phyloP scores from a whole-genome alignment of 37 sponge, comb jelly and placozoan genomes.

The Sycon ciliatum region DNA sequence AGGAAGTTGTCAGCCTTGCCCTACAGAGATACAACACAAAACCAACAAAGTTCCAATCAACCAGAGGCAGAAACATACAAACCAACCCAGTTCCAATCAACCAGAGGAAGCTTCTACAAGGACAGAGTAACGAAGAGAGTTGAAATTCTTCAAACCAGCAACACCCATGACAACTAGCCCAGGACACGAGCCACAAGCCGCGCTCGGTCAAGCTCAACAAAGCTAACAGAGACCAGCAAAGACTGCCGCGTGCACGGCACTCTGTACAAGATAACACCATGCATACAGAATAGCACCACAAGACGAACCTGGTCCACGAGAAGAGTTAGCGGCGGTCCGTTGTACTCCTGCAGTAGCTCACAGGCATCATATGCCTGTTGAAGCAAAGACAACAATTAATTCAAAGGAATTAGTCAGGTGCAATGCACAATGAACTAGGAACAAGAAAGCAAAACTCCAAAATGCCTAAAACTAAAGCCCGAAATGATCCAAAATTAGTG shows the following conservation, averaged over 20 bases:
- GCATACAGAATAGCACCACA: neutral
- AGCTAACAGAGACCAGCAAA: too few relatives aligned
- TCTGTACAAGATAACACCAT: slow-evolving; percentile 12
- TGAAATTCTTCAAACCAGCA: too few relatives aligned
- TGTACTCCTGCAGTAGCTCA: slow-evolving; percentile 62
- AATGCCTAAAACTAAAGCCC: neutral
- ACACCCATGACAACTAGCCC: too few relatives aligned
- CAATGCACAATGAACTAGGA: neutral
- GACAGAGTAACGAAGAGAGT: too few relatives aligned
- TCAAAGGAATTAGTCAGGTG: neutral
- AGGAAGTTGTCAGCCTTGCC: slow-evolving; percentile 62
- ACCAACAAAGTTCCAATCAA: neutral
- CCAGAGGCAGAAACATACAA: neutral
- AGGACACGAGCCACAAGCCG: too few relatives aligned
- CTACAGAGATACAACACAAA: neutral
- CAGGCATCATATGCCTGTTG: slow-evolving; percentile 73
- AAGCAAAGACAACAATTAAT: neutral
- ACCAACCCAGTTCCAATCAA: too few relatives aligned
- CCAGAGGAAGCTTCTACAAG: too few relatives aligned
- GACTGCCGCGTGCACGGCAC: too few relatives aligned
- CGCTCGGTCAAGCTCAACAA: too few relatives aligned
- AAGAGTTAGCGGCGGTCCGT: slow-evolving; percentile 62
- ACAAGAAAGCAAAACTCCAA: neutral
- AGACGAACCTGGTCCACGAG: slow-evolving; percentile 70
- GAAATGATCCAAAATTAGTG: neutral